Percentiles rank a stretch among this genome's conserved stretches.
These are phyloP conservation scores for Psilopsiagon aymara DNA, from an alignment of 2,113 vertebrate species.

Conservation along the genomic window DNA sequence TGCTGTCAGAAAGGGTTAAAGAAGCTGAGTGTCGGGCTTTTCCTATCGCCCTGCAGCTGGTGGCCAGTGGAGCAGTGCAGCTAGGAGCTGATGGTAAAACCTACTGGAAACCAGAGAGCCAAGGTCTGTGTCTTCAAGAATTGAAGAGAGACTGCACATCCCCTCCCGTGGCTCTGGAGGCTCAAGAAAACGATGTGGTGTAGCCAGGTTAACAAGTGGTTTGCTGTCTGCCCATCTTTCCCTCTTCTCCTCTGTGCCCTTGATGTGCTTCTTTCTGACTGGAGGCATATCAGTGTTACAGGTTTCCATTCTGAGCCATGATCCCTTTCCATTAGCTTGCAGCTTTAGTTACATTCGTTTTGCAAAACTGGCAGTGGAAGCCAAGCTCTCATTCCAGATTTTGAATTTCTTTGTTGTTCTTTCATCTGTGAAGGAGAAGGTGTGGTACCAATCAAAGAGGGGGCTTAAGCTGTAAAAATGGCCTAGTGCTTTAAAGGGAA, in stretches of 20 bases:
- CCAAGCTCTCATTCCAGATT: background rate
- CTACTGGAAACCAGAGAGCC: constrained; percentile 65
- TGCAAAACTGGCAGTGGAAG: background rate
- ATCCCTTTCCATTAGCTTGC: background rate
- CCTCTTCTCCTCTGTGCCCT: background rate
- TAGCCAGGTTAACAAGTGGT: background rate
- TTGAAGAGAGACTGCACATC: background rate
- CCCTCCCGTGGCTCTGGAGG: background rate
- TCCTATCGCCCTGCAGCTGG: constrained; percentile 84
- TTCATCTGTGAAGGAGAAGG: background rate
- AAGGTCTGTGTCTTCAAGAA: background rate
- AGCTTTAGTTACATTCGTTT: background rate
- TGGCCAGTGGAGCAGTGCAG: constrained; percentile 77
- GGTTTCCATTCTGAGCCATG: background rate
- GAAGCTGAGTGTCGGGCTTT: constrained; percentile 84
- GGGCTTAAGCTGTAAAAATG: background rate
- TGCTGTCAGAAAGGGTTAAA: constrained; percentile 72
- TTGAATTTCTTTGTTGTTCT: background rate
- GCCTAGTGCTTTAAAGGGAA: background rate
- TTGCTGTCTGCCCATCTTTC: background rate
- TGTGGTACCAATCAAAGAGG: background rate
- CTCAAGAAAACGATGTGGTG: background rate
- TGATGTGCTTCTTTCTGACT: background rate
- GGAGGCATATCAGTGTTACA: background rate
- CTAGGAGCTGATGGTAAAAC: constrained; percentile 74